Conservation (phyloP, 2,113 vertebrate species). For the Limanda limanda region DNA sequence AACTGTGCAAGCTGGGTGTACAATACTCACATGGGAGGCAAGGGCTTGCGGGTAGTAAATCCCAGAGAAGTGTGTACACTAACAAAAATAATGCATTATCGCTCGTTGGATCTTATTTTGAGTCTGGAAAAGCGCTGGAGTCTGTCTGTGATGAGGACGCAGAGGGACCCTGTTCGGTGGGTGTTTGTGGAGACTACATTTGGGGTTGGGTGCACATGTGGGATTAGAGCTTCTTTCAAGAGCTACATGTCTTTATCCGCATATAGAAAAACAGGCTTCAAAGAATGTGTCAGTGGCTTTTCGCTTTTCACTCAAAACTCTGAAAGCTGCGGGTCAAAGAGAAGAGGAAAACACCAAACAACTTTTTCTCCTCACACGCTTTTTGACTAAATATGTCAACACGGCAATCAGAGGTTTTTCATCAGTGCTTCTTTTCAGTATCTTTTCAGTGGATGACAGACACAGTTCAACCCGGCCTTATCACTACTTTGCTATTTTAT, state of each 20-base stretch:
- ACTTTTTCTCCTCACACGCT: not conserved
- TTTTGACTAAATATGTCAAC: not conserved
- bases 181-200: constrained; percentile 18
- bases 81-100: constrained; percentile 9
- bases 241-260: not conserved
- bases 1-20: constrained; percentile 37
- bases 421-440: not conserved
- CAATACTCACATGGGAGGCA: constrained; percentile 32
- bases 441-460: not conserved
- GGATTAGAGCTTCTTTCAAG: constrained; percentile 31
- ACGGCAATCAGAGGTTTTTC: not conserved
- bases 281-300: constrained; percentile 34
- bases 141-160: not conserved
- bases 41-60: constrained; percentile 44
- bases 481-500: too few species aligned
- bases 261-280: constrained; percentile 9
- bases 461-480: too few species aligned
- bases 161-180: not conserved
- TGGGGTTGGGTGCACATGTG: not conserved
- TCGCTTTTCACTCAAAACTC: constrained; percentile 1
- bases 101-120: constrained; percentile 4
- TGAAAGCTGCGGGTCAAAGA: not conserved
- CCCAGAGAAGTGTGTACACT: constrained; percentile 25
- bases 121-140: constrained; percentile 10
- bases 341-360: not conserved